Evolutionary conservation across 2,888 invertebrate genomes (phyloP).

Genomic region (Dynastes maya): DNA sequence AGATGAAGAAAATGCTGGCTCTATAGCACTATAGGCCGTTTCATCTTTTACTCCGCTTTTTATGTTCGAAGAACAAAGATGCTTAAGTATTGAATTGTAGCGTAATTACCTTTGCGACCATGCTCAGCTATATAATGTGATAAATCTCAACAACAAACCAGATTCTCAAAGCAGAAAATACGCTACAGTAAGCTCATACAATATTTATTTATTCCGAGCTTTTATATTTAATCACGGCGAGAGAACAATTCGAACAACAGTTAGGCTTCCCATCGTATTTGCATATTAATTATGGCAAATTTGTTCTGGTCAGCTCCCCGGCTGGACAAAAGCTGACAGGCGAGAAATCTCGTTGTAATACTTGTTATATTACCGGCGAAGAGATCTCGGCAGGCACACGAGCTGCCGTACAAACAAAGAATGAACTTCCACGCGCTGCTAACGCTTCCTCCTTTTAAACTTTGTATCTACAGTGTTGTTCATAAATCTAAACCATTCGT

Average conservation of each 20-base stretch:
- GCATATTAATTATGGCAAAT: conserved; percentile 35
- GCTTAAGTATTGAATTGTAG: too few relatives aligned
- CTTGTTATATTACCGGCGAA: neutral
- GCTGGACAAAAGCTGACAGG: conserved; percentile 14
- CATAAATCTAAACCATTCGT: neutral
- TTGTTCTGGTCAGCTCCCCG: conserved; percentile 16
- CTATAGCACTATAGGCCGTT: too few relatives aligned
- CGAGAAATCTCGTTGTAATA: conserved; percentile 23
- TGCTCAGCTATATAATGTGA: neutral
- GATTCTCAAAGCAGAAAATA: neutral
- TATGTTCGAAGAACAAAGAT: too few relatives aligned
- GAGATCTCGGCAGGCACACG: neutral
- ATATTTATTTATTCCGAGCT: neutral
- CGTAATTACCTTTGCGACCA: neutral
- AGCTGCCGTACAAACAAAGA: neutral
- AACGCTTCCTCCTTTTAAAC: neutral
- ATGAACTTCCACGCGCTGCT: neutral
- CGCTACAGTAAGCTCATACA: neutral
- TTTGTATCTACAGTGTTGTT: neutral
- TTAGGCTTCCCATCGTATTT: conserved; percentile 23
- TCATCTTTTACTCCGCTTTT: too few relatives aligned
- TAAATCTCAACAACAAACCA: neutral
- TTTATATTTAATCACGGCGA: neutral
- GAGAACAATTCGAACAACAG: conserved; percentile 24
- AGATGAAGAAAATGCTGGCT: too few relatives aligned